Evolutionary conservation across 2,113 vertebrate genomes (phyloP).

Genomic region (Psophia crepitans): DNA sequence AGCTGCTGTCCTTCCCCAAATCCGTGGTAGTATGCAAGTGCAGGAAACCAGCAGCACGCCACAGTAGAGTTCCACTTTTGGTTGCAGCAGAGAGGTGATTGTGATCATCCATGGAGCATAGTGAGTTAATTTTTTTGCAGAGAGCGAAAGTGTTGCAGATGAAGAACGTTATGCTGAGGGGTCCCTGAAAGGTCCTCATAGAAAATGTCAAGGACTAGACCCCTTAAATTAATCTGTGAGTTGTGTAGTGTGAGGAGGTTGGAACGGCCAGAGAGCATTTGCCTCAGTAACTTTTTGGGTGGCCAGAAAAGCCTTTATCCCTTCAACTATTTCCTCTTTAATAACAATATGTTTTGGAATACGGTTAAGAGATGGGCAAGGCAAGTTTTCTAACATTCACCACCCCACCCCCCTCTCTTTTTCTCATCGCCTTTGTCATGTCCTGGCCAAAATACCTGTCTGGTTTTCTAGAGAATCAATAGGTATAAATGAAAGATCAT

Average conservation of each 20-base stretch:
- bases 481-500: background rate
- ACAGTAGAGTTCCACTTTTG: background rate
- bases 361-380: background rate
- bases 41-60: background rate
- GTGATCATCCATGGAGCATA: background rate
- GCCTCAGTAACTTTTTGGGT: background rate
- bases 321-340: background rate
- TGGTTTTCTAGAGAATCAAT: background rate
- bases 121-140: background rate
- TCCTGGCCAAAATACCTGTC: background rate
- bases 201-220: background rate
- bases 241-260: background rate
- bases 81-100: rapidly evolving
- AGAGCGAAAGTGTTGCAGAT: background rate
- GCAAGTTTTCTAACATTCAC: background rate
- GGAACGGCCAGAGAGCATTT: background rate
- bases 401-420: background rate
- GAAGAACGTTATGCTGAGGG: background rate
- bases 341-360: background rate
- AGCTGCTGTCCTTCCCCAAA: background rate
- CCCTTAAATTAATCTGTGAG: background rate
- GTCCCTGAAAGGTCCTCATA: background rate
- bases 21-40: background rate
- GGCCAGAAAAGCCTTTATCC: background rate
- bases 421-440: background rate